phyloP scores from a whole-genome alignment of 2,797 vertebrate species.

The Merluccius polli region DNA sequence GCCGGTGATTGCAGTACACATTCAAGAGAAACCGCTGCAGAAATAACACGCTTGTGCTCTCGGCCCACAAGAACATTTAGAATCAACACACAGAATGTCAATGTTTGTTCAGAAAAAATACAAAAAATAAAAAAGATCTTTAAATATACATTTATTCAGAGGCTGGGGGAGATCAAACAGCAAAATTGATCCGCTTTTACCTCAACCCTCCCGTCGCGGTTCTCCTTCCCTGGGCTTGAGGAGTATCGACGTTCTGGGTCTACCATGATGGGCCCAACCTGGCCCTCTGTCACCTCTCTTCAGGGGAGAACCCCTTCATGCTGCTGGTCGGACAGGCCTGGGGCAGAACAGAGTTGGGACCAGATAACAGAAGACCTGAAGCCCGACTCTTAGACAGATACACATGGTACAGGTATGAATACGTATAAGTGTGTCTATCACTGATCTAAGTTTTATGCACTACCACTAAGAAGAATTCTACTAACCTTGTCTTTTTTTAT shows the following conservation, averaged over 20 bases:
- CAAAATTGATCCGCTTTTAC: slow-evolving; percentile 75
- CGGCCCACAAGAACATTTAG: slow-evolving; percentile 65
- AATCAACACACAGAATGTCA: slow-evolving; percentile 73
- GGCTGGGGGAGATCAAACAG: slow-evolving; percentile 72
- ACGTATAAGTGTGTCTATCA: too few species aligned
- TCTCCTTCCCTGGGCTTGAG: slow-evolving; percentile 43
- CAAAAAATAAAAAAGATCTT: slow-evolving; percentile 38
- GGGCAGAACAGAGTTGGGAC: slow-evolving; percentile 35
- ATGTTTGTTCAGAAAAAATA: slow-evolving; percentile 63
- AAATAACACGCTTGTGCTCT: slow-evolving; percentile 63
- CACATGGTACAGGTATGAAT: not conserved
- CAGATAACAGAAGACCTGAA: slow-evolving; percentile 3
- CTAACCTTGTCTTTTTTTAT: too few species aligned
- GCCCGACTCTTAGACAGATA: not conserved
- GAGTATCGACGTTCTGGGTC: slow-evolving; percentile 60
- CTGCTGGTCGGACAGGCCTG: slow-evolving; percentile 46
- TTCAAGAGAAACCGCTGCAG: slow-evolving; percentile 50
- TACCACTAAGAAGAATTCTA: not conserved
- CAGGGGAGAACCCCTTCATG: slow-evolving; percentile 39
- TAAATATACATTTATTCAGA: slow-evolving; percentile 79
- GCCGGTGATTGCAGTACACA: slow-evolving; percentile 32
- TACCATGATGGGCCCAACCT: slow-evolving; percentile 56
- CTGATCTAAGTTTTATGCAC: not conserved
- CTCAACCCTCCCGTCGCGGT: slow-evolving; percentile 56
- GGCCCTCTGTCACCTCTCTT: slow-evolving; percentile 62